Evolutionary conservation across 2,888 invertebrate species (phyloP).

Genomic region (Tipula unca): DNA sequence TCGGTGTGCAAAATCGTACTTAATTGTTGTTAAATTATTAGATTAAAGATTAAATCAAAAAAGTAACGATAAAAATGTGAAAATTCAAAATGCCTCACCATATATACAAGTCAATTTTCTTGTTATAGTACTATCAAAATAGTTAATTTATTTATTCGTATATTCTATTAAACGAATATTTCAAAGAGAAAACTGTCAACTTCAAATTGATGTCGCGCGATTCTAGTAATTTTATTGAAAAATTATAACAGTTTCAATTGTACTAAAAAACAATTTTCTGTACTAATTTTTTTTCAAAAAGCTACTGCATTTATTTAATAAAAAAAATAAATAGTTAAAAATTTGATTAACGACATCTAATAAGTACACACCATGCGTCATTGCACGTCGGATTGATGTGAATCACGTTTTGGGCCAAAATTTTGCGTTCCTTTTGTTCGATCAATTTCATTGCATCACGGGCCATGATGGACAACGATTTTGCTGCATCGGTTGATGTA

Average conservation of each 20-base stretch:
- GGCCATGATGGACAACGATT: slow-evolving; percentile 58
- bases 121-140: no score
- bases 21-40: no score
- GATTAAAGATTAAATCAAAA: no score
- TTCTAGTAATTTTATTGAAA: no score
- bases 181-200: no score
- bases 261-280: not conserved
- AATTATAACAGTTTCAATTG: not conserved
- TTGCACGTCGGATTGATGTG: slow-evolving; percentile 63
- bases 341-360: slow-evolving; percentile 30
- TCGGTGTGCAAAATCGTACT: no score
- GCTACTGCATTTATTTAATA: not conserved
- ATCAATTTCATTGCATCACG: slow-evolving; percentile 35
- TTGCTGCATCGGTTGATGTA: slow-evolving; percentile 49
- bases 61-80: no score
- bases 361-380: slow-evolving; percentile 59
- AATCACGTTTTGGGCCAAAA: slow-evolving; percentile 62
- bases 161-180: no score
- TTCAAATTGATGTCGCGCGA: no score
- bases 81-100: no score
- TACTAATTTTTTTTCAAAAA: not conserved
- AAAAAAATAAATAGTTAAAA: not conserved
- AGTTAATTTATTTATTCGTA: no score
- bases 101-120: no score
- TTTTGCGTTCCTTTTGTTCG: slow-evolving; percentile 42